Percentiles rank a stretch among this genome's conserved stretches.
Conservation (phyloP, 2,888 invertebrate genomes). For the Idaea biselata region DNA sequence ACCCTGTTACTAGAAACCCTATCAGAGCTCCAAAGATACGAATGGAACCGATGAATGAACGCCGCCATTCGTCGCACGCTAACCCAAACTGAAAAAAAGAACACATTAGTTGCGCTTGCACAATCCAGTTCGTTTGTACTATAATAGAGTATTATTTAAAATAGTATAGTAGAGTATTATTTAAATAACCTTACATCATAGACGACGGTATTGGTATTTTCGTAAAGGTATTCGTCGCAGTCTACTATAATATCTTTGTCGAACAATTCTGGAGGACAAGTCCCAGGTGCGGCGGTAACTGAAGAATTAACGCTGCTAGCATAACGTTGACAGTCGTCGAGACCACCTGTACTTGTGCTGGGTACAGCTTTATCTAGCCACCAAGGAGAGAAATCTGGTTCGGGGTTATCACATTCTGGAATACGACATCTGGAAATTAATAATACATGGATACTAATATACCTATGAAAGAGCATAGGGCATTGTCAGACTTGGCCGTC, state of each 20-base stretch:
- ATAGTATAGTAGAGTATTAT: background rate
- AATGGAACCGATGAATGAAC: slow-evolving; percentile 85
- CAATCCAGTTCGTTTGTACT: too few species aligned
- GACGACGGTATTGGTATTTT: slow-evolving; percentile 47
- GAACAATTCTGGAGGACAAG: background rate
- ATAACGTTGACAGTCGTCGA: slow-evolving; percentile 73
- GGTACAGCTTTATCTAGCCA: slow-evolving; percentile 75
- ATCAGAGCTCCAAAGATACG: slow-evolving; percentile 84
- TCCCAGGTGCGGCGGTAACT: background rate
- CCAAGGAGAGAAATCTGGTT: slow-evolving; percentile 46
- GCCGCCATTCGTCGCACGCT: slow-evolving; percentile 84
- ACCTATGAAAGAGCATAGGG: too few species aligned
- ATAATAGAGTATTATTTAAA: too few species aligned
- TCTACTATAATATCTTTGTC: background rate
- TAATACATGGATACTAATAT: too few species aligned
- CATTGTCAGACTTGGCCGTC: too few species aligned
- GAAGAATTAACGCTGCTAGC: slow-evolving; percentile 34
- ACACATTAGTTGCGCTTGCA: too few species aligned
- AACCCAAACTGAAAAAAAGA: slow-evolving; percentile 72
- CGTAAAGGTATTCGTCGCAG: background rate
- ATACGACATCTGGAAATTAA: slow-evolving; percentile 44
- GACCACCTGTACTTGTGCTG: slow-evolving; percentile 36
- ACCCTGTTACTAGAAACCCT: slow-evolving; percentile 84
- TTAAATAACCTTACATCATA: slow-evolving; percentile 28
- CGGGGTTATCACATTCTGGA: slow-evolving; percentile 45